Evolutionary conservation across 1,140 invertebrate species (phyloP).

Genomic region (Ptiloglossa arizonensis): DNA sequence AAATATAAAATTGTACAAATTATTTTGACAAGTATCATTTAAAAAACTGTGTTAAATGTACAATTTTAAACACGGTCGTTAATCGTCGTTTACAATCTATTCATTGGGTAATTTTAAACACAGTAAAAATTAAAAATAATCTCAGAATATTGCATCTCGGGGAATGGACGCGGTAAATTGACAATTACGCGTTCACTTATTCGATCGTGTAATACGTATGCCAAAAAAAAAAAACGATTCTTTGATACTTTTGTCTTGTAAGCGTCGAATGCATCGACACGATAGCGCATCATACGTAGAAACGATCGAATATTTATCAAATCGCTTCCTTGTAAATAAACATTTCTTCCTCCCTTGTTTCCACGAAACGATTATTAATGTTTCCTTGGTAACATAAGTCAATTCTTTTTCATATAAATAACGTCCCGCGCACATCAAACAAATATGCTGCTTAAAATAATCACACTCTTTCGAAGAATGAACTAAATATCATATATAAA

Average conservation of each 20-base stretch:
- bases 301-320: neutral
- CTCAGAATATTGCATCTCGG: no score
- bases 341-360: neutral
- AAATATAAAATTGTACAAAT: no score
- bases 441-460: neutral
- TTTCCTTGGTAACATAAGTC: no score
- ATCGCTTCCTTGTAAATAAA: neutral
- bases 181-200: conserved; percentile 16
- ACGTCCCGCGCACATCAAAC: neutral
- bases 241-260: neutral
- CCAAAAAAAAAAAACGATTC: conserved; percentile 1
- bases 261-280: neutral
- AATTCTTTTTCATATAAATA: neutral
- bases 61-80: no score
- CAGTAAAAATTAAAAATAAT: no score
- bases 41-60: no score
- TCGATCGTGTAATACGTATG: neutral
- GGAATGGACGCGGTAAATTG: no score
- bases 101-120: neutral
- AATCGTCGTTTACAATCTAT: no score
- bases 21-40: neutral
- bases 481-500: neutral
- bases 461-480: neutral
- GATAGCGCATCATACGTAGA: neutral
- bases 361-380: neutral